Base-by-base conservation (phyloP, 2,888 invertebrate species). In the Itoplectis maculator region DNA sequence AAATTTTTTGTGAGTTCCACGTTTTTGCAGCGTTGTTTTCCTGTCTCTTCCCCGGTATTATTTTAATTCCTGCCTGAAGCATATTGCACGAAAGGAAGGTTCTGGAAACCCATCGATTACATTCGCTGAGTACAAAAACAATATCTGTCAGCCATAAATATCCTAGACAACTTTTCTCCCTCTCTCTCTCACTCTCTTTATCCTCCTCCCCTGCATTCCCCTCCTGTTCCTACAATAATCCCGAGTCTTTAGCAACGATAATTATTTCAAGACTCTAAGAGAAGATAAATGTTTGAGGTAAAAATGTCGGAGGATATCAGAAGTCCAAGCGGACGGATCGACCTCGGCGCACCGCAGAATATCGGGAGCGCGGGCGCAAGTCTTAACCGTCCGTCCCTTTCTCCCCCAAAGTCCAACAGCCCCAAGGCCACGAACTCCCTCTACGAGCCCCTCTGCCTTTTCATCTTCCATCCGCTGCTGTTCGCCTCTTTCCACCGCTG, bases 251-350 rank as follows among this genome's bases (percentile, higher is more conserved):
- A 20, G 37, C 40, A 8, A 40, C 0, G 56, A 66, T 54, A 47
- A 63, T 73, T 45, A 18, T 63, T 65, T 56, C 54, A 47, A 20
- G 63, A 20, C 37, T 65, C 35, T 42, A 42, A 11, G 56, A 49
- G 40, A 59, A 49, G 63, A 70, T 59, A 73, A 65, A 82, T 78
- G 70, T 80, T 80, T 70, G 65, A 80, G 42, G 65, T 51, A 11
- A 70, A 40, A 65, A 63, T 45, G 45, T 61, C 45, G 51, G 49
- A 37, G 20, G 15, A 75, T 69, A 56, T n/a, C 9, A 42, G 37
- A 49, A 59, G 18, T 37, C n/a, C 65, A 15, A 42, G 20, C 56
- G 59, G 42, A 56, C 72, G 51, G 35, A 69, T 47, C 68, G 69
- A 65, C 66, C 61, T 69, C 15, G 35, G 35, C 65, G 42, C 65